These are phyloP conservation scores for Lepidurus packardi DNA, from an alignment of 1,140 invertebrate genomes.

Conservation along the genomic window DNA sequence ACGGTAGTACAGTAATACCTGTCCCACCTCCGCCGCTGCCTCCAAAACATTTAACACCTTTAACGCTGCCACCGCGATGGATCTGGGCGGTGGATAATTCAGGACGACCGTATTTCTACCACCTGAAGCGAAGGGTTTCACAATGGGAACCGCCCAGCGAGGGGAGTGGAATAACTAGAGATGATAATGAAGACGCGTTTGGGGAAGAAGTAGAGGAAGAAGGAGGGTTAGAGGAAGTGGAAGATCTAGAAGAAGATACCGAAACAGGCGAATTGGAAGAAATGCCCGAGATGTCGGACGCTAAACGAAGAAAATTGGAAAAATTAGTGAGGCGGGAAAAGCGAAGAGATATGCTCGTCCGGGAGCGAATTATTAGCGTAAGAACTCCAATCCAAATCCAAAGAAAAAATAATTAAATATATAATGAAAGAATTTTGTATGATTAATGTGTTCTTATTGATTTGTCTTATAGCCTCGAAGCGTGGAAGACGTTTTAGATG, in stretches of 20 bases:
- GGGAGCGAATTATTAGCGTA: slow-evolving; percentile 31
- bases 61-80: slow-evolving; percentile 78
- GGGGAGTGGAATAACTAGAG: slow-evolving; percentile 31
- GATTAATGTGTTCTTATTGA: neutral
- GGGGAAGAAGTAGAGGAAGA: slow-evolving; percentile 34
- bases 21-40: slow-evolving; percentile 37
- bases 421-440: neutral
- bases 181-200: slow-evolving; percentile 29
- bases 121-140: slow-evolving; percentile 69
- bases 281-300: neutral
- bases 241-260: slow-evolving; percentile 23
- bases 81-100: slow-evolving; percentile 70
- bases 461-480: neutral
- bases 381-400: neutral
- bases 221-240: slow-evolving; percentile 5
- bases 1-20: slow-evolving; percentile 35
- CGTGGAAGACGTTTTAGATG: slow-evolving; percentile 27
- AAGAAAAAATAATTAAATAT: neutral
- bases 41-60: slow-evolving; percentile 41
- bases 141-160: slow-evolving; percentile 76
- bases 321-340: slow-evolving; percentile 28
- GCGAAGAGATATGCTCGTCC: slow-evolving; percentile 30
- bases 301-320: neutral
- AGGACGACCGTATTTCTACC: slow-evolving; percentile 86
- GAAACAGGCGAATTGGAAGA: neutral